Conservation (phyloP, 2,797 vertebrate species). For the Phoebastria nigripes region DNA sequence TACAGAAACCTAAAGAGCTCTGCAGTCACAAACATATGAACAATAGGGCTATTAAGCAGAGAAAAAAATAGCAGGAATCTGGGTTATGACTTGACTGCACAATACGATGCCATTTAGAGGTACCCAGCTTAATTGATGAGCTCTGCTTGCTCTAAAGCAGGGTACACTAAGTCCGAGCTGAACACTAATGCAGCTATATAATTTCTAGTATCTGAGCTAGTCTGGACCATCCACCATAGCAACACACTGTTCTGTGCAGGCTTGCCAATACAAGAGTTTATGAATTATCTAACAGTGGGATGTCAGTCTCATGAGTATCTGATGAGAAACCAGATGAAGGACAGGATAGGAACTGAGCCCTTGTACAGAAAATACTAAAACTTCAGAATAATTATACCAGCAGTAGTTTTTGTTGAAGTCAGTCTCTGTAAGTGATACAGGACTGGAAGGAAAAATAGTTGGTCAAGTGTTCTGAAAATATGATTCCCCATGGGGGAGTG, state of each 20-base stretch:
- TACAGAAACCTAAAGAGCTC: not conserved
- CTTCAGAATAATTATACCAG: not conserved
- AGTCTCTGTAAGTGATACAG: not conserved
- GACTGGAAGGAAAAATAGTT: not conserved
- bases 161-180: not conserved
- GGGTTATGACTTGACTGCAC: not conserved
- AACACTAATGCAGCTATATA: not conserved
- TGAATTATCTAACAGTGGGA: not conserved
- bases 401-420: not conserved
- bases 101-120: not conserved
- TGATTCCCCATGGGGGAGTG: accelerated
- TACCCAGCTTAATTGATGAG: not conserved
- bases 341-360: not conserved
- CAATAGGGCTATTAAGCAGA: not conserved
- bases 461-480: not conserved
- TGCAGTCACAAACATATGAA: not conserved
- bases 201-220: not conserved
- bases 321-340: not conserved
- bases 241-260: not conserved
- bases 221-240: not conserved
- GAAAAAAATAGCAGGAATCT: not conserved
- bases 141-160: not conserved
- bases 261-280: not conserved
- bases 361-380: not conserved
- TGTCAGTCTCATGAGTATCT: not conserved